Conservation (phyloP, 2,113 vertebrate species). For the Gorsachius goisagi region DNA sequence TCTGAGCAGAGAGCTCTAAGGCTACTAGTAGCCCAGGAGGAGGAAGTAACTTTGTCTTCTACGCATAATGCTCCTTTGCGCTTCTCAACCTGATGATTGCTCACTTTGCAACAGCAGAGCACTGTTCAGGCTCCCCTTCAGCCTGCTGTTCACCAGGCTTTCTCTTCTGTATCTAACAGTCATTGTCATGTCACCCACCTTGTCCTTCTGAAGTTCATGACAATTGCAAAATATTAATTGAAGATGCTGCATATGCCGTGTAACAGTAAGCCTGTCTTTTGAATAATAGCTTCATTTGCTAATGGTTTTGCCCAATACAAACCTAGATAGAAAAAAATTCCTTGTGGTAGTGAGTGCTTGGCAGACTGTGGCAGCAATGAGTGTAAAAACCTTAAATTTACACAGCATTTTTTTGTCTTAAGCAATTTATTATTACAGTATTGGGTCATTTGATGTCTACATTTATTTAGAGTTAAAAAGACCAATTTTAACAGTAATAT, state of each 20-base stretch:
- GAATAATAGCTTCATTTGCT: not conserved
- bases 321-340: not conserved
- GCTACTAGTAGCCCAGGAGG: too few species aligned
- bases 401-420: not conserved
- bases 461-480: not conserved
- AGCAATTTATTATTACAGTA: not conserved
- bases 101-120: not conserved
- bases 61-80: not conserved
- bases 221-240: not conserved
- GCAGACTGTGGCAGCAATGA: not conserved
- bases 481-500: not conserved
- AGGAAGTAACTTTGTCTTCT: not conserved
- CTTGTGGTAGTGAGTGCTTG: not conserved
- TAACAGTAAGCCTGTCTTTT: not conserved
- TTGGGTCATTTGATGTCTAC: not conserved
- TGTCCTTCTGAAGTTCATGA: not conserved
- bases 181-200: not conserved
- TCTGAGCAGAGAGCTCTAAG: not conserved
- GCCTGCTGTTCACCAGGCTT: not conserved
- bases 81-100: not conserved
- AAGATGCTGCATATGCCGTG: not conserved
- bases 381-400: not conserved
- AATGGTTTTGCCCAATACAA: not conserved
- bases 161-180: not conserved
- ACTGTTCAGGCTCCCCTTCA: not conserved